Conservation (phyloP, 2,113 vertebrate genomes). For the Sebastes fasciatus region DNA sequence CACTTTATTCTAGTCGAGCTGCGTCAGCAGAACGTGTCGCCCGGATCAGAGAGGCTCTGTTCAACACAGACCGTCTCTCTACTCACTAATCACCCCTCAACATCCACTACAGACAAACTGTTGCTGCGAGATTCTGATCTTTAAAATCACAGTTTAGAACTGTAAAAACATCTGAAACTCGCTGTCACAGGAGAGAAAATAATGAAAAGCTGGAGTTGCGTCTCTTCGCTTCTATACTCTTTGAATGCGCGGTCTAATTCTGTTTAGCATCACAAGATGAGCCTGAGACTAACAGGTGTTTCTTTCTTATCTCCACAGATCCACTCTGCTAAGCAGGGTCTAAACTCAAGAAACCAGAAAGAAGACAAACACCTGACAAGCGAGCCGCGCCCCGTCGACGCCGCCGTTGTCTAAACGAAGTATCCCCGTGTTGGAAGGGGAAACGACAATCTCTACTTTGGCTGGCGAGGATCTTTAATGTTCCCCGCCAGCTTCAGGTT, state of each 20-base stretch:
- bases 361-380: constrained; percentile 13
- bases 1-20: constrained; percentile 29
- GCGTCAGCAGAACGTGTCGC: constrained; percentile 31
- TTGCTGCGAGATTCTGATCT: background rate
- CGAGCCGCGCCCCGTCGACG: background rate
- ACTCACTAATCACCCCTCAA: background rate
- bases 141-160: too few species aligned
- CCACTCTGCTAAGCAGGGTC: constrained; percentile 90
- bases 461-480: constrained; percentile 65
- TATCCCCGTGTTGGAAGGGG: constrained; percentile 71
- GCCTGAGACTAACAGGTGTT: background rate
- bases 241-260: too few species aligned
- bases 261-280: too few species aligned
- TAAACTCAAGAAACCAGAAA: constrained; percentile 67
- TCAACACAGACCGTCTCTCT: background rate
- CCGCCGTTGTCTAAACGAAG: constrained; percentile 40
- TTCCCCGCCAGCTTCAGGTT: constrained; percentile 63
- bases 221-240: too few species aligned
- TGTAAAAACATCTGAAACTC: too few species aligned
- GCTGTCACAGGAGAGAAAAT: too few species aligned
- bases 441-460: constrained; percentile 74
- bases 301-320: constrained; percentile 80
- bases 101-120: background rate
- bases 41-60: too few species aligned
- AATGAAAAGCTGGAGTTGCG: too few species aligned